Base-by-base conservation (phyloP, 1,140 invertebrate species). In the Drosophila subpulchrella region DNA sequence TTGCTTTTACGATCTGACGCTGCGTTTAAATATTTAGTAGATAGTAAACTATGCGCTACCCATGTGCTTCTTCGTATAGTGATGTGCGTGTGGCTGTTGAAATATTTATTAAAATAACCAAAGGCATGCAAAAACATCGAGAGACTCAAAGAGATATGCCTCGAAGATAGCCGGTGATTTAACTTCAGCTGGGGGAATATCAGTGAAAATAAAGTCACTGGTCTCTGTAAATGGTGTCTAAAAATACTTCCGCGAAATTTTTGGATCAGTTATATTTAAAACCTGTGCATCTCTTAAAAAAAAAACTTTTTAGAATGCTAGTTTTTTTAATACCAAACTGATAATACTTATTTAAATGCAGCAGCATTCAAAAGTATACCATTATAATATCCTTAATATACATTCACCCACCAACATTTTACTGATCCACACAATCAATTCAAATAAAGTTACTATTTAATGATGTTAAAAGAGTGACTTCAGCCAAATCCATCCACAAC, bases 51-150 rank as follows among this genome's bases (percentile, higher is more conserved):
- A 88, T 85, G 65, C 58, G 36, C 66, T 63, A 50, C 41, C 46
- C 65, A 30, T 63, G 50, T 62, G 27, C 56, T 15, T 30, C 27
- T 60, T 8, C 57, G 41, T 41, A 36, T 20, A 7, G 42, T 56
- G 51, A 41, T 53, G 75, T 74, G 60, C 57, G 75, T 78, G 72
- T 38, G 78, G 17, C 58, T 86, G 61, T 57, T 86, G 57, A 83
- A 86, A 86, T 79, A 88, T 86, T 86, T 86, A 88, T 86, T 82
- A 82, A 86, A 82, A 79, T 76, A 86, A 83, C 79, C 83, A 70
- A 88, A 76, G 51, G 59, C 42, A 44, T 59, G 56, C 59, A 17
- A 50, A 65, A 46, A 27, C 67, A 74, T 68, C 53, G 38, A 73
- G 63, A 12, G 27, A 4, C 13, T 42, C 58, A 13, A 44, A 36